These are phyloP conservation scores for Heliconius congener DNA, from an alignment of 1,140 invertebrate species.

Conservation along the genomic window DNA sequence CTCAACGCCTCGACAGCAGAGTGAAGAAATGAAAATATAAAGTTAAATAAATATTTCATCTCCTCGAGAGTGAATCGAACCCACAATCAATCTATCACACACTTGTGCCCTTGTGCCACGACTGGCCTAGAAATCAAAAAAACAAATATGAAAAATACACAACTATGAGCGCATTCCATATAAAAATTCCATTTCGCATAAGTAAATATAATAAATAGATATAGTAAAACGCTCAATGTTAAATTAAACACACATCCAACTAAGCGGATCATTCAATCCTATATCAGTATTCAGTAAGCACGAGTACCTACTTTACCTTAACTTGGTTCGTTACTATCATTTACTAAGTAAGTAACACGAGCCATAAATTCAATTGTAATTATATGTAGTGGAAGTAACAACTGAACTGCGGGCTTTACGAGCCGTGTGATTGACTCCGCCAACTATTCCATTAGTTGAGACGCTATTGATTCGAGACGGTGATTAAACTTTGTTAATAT, in stretches of 20 bases:
- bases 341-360: conserved; percentile 38
- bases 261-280: not conserved
- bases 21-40: no score
- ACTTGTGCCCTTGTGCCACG: no score
- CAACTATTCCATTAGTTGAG: conserved; percentile 59
- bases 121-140: no score
- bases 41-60: no score
- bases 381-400: conserved; percentile 80
- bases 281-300: not conserved
- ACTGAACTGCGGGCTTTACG: conserved; percentile 63
- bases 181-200: no score
- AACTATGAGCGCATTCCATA: no score
- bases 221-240: no score
- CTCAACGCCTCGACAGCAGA: no score
- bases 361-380: conserved; percentile 74
- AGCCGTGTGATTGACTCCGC: conserved; percentile 65
- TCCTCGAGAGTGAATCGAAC: no score
- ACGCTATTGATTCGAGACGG: conserved; percentile 51
- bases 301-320: not conserved
- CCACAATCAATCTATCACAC: no score
- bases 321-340: conserved; percentile 7
- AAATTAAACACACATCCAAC: not conserved
- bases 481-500: conserved; percentile 49
- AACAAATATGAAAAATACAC: no score
- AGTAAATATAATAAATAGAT: no score